These are phyloP conservation scores for Peromyscus eremicus DNA, from an alignment of 2,797 vertebrate genomes.

Conservation along the genomic window DNA sequence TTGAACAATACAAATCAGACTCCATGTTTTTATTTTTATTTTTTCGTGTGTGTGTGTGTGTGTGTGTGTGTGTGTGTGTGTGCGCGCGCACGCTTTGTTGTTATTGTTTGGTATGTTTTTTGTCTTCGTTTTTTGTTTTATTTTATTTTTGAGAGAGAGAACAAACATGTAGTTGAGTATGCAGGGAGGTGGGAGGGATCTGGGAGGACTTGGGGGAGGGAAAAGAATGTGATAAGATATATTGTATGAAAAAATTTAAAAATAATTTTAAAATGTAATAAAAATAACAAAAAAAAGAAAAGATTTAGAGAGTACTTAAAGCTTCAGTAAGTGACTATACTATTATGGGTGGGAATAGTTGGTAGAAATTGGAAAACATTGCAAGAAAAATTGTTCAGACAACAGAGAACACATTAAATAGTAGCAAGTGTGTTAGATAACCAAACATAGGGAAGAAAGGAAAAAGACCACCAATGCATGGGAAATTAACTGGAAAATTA, in stretches of 20 bases:
- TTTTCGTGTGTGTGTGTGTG: background rate
- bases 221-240: background rate
- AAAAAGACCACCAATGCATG: background rate
- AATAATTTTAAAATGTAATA: background rate
- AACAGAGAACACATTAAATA: background rate
- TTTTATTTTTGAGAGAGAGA: too few relatives aligned
- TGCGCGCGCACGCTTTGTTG: fast-evolving
- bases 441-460: background rate
- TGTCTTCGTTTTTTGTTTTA: background rate
- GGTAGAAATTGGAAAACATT: background rate
- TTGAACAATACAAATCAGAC: background rate
- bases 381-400: background rate
- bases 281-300: background rate
- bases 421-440: background rate
- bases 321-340: background rate
- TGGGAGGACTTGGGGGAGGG: background rate
- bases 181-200: background rate
- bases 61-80: background rate
- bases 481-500: conserved; percentile 27
- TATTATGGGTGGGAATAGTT: background rate
- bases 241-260: background rate
- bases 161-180: background rate
- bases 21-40: background rate
- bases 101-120: background rate
- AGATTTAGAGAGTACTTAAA: conserved; percentile 34